Conservation (phyloP, 2,888 invertebrate species). For the Bedellia somnulentella region DNA sequence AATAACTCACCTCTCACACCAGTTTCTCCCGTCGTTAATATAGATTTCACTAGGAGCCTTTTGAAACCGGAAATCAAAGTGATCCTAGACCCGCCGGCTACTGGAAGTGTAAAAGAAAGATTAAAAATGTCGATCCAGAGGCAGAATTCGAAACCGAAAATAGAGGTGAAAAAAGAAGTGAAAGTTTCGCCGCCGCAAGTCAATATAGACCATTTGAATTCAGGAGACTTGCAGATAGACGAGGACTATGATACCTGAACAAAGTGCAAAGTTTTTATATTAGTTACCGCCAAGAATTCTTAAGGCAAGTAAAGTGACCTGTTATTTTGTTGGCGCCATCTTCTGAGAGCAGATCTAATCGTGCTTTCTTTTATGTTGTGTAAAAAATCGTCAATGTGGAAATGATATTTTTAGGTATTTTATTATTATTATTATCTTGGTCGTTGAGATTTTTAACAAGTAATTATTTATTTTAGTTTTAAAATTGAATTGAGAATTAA, state of each 20-base stretch:
- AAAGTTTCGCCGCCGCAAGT: slow-evolving; percentile 17
- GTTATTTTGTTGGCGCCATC: too few species aligned
- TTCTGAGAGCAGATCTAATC: too few species aligned
- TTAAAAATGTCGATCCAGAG: slow-evolving; percentile 16
- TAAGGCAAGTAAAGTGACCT: too few species aligned
- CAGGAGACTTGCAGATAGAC: slow-evolving; percentile 47
- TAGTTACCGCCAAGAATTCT: too few species aligned
- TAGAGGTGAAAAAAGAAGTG: slow-evolving; percentile 26
- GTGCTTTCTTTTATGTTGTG: too few species aligned
- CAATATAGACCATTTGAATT: slow-evolving; percentile 36
- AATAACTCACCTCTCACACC: slow-evolving; percentile 20
- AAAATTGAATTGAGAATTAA: too few species aligned
- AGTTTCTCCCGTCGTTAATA: slow-evolving; percentile 37
- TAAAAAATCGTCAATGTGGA: too few species aligned
- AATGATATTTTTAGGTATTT: too few species aligned
- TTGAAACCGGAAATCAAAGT: slow-evolving; percentile 42
- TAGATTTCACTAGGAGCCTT: slow-evolving; percentile 42
- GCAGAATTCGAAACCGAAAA: slow-evolving; percentile 29
- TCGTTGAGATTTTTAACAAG: too few species aligned
- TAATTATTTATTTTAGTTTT: too few species aligned
- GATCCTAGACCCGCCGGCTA: slow-evolving; percentile 24
- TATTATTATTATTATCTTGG: too few species aligned
- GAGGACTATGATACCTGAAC: slow-evolving; percentile 59
- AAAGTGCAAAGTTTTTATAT: too few species aligned
- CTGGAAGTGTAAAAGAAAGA: slow-evolving; percentile 10